Base-by-base conservation (phyloP, 2,888 invertebrate species). In the Spilosoma lubricipeda region DNA sequence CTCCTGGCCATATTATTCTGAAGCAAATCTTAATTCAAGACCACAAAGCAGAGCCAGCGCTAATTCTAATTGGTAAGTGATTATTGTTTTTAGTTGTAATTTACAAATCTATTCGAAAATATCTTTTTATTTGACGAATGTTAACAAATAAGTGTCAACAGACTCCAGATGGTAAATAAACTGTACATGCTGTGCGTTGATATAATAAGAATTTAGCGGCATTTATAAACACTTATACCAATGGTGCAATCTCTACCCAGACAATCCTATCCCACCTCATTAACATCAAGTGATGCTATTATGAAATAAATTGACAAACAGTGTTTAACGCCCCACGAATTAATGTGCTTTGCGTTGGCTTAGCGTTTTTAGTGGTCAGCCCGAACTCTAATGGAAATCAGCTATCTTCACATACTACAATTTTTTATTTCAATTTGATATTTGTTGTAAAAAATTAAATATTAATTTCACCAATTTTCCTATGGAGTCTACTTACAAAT, bases 1-100 rank as follows among this genome's bases (percentile, higher is more conserved):
- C 80, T 96, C 97, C 23, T 97, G 97, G 97, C 97, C 97, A 1
- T 97, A 97, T 86, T 97, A 97, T 84, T 96, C 97, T 0, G 97
- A 97, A 85, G 96, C 96, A 7, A 96, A 96, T 81, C 88, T 96
- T 5, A 95, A 93, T 82, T 95, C 94, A 0, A 83, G 95, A 39
- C 94, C 95, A 2, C 94, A 93, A 74, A 95, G 95, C 81, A 86
- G 95, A 71, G 87, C 93, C 30, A 94, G 94, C 75, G 89, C 91
- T 36, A 93, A 88, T 73, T 93, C 93, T 20, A 94, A 91, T 78
- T 94, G 94, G 95, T 94, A 79, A 91, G 89, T 64, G 45, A 42
- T 15, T 39, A 15, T n/a, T 23, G 13, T 45, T 45, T 48, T 13
- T 3, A 39, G 65, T 66, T 39, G 3, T 23, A 11, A 3, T 66